Evolutionary conservation across 2,888 invertebrate genomes (phyloP), one percentile per base, ranked within the genome.

Genomic region (Phyllotreta striolata): DNA sequence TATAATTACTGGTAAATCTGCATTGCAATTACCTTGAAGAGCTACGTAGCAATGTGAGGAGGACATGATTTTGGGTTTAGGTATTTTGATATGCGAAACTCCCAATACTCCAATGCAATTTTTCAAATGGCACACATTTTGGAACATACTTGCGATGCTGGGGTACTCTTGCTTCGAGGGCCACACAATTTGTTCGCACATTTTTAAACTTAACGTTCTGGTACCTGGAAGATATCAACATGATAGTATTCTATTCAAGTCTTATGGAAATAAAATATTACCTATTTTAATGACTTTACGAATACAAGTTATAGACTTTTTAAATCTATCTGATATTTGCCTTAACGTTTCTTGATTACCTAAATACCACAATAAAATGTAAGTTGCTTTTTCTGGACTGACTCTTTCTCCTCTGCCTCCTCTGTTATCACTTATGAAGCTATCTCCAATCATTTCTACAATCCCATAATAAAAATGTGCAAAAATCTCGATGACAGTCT

Each of bases 281-380:
- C 67, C 64, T 43, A 51, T 60, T 62, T 64, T 64, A 12, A 68
- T 51, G 10, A 68, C 59, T 3, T 66, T 40, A 14, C 64, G 59
- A 9, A 66, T 51, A 40, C 62, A 62, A 64, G 58, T 62, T 55
- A 60, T 64, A 1, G 64, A 66, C 8, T 66, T 66, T 38, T 62
- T 64, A 44, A 68, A 68, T 35, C 68, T 66, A 3, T 68, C 64
- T 24, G 66, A 61, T 13, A 64, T 62, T 51, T 66, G 66, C n/a
- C 62, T 62, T 56, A 62, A 66, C 6, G 64, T 64, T 55, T 68
- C 68, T 44, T 62, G 55, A 34, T 60, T 64, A 3, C 65, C 66
- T 40, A 68, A 64, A 59, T 66, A 68, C 68, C 68, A 68, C 37
- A 68, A 13, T 46, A 68, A 60, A n/a, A 68, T 54, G 13, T 62